A percentile compares a stretch with the other conserved stretches of the same genome.
Evolutionary conservation across 2,888 invertebrate species (phyloP).

Genomic region (Tenthredo amoena): DNA sequence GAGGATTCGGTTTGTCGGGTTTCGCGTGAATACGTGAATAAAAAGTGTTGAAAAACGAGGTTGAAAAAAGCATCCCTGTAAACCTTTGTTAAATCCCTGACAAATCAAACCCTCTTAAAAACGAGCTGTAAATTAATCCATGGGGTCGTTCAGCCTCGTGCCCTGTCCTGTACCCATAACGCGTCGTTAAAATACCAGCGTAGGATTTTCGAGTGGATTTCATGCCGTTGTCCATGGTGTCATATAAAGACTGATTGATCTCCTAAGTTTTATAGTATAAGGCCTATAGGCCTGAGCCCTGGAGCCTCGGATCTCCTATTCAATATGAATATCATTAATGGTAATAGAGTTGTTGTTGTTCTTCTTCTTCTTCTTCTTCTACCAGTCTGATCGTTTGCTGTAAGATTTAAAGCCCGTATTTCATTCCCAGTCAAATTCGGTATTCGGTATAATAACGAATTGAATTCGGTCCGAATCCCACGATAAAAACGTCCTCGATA

Average conservation of each 20-base stretch:
- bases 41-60: slow-evolving; percentile 29
- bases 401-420: not conserved
- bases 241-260: slow-evolving; percentile 49
- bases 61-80: slow-evolving; percentile 55
- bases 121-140: slow-evolving; percentile 67
- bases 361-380: not conserved
- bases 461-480: not conserved
- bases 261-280: slow-evolving; percentile 35
- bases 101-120: slow-evolving; percentile 63
- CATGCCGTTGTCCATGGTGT: slow-evolving; percentile 52
- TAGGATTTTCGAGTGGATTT: slow-evolving; percentile 64
- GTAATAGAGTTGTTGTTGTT: slow-evolving; percentile 40
- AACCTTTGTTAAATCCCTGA: slow-evolving; percentile 66
- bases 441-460: not conserved
- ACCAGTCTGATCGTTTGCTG: not conserved
- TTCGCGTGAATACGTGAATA: not conserved
- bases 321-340: slow-evolving; percentile 36
- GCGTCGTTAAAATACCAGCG: slow-evolving; percentile 63
- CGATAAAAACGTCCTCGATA: not conserved
- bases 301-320: slow-evolving; percentile 25
- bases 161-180: slow-evolving; percentile 52
- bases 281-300: not conserved
- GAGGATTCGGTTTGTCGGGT: not conserved
- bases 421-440: not conserved
- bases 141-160: slow-evolving; percentile 52